phyloP scores from a whole-genome alignment of 2,113 vertebrate genomes.

The Dryoscopus gambensis region DNA sequence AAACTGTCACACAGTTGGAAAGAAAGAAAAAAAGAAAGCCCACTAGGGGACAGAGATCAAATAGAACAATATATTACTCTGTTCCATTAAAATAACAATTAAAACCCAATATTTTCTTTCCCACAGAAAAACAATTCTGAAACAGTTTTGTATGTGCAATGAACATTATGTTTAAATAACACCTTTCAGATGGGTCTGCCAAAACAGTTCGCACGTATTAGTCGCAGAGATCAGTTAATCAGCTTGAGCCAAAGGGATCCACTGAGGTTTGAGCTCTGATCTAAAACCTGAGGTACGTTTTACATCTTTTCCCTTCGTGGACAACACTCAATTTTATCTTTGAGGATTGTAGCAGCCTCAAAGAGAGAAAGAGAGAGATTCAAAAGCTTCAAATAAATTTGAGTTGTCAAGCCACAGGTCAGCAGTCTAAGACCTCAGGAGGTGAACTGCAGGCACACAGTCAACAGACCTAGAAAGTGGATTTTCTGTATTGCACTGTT shows the following conservation, averaged over 20 bases:
- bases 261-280: background rate
- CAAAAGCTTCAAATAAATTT: background rate
- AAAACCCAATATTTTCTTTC: constrained; percentile 54
- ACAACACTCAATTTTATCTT: background rate
- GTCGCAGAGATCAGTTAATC: background rate
- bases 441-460: background rate
- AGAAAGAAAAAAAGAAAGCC: constrained; percentile 41
- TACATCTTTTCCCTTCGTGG: background rate
- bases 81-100: constrained; percentile 67
- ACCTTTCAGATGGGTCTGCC: background rate
- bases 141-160: background rate
- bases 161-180: background rate
- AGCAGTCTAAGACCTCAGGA: background rate
- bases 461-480: background rate
- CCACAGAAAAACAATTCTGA: constrained; percentile 22
- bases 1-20: constrained; percentile 58
- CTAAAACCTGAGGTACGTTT: background rate
- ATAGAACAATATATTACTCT: constrained; percentile 67
- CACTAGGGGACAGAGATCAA: constrained; percentile 61
- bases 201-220: background rate
- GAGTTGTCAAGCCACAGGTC: background rate
- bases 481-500: background rate
- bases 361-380: background rate
- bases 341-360: background rate
- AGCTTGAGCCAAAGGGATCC: background rate